phyloP scores from a whole-genome alignment of 2,888 invertebrate genomes.

The Tetranychus truncatus region DNA sequence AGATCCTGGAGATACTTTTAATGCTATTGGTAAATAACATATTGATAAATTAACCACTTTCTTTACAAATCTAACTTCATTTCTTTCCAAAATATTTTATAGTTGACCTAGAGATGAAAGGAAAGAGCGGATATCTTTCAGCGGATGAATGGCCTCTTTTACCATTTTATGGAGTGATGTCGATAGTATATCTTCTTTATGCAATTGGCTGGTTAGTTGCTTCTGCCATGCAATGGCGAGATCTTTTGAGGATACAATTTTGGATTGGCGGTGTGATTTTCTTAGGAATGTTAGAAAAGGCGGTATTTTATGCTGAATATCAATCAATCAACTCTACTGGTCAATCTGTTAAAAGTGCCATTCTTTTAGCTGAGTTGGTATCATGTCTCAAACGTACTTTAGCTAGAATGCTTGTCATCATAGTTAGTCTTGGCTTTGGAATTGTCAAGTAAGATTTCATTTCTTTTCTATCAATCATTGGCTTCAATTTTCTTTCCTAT shows the following conservation, averaged over 20 bases:
- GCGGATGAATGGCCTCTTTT: conserved; percentile 74
- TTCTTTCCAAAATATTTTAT: conserved; percentile 10
- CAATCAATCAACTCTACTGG: conserved; percentile 54
- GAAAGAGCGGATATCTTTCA: conserved; percentile 61
- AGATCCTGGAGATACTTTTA: neutral
- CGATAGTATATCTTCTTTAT: conserved; percentile 61
- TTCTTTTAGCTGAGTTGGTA: conserved; percentile 69
- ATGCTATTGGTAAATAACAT: conserved; percentile 5
- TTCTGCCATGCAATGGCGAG: conserved; percentile 70
- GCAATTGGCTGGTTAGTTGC: conserved; percentile 63
- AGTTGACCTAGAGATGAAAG: conserved; percentile 47
- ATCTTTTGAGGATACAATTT: conserved; percentile 74
- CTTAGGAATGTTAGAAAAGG: conserved; percentile 47
- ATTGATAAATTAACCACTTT: no score
- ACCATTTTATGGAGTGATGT: conserved; percentile 77
- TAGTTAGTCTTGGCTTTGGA: conserved; percentile 83
- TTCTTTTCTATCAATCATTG: neutral
- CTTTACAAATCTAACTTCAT: neutral
- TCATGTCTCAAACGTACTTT: conserved; percentile 77
- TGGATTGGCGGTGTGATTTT: conserved; percentile 86
- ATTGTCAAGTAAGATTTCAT: conserved; percentile 60
- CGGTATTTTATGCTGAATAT: conserved; percentile 77
- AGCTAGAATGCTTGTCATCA: conserved; percentile 78
- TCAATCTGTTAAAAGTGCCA: conserved; percentile 45
- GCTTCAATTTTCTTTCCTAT: neutral